Conservation (phyloP, 2,113 vertebrate genomes). For the Amblyopsis rosae region DNA sequence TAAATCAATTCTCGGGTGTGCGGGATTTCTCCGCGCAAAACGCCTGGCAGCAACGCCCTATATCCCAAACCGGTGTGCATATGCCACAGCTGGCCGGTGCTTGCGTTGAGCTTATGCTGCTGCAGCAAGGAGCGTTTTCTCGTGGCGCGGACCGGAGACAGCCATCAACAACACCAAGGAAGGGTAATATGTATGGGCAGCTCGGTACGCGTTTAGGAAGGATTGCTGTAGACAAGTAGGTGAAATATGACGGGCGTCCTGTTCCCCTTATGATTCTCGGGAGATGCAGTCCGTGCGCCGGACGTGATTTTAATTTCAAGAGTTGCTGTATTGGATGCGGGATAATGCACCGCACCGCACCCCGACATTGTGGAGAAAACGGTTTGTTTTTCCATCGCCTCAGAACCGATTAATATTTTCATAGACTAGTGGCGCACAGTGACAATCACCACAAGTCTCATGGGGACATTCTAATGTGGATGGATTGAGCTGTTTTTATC, state of each 20-base stretch:
- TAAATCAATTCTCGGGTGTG: conserved; percentile 2
- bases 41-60: conserved; percentile 73
- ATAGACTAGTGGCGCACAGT: conserved; percentile 51
- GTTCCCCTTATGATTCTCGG: conserved; percentile 45
- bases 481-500: conserved; percentile 42
- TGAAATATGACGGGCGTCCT: conserved; percentile 39
- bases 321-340: conserved; percentile 62
- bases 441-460: conserved; percentile 41
- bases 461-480: conserved; percentile 58
- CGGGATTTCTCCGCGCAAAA: conserved; percentile 24
- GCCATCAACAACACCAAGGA: conserved; percentile 5
- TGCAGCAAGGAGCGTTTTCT: conserved; percentile 34
- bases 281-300: conserved; percentile 61
- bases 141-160: conserved; percentile 9
- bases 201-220: conserved; percentile 22
- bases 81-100: conserved; percentile 56
- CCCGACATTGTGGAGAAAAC: conserved; percentile 54
- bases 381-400: conserved; percentile 34
- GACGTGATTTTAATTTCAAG: conserved; percentile 58
- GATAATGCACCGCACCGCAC: conserved; percentile 61
- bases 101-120: conserved; percentile 56
- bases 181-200: conserved; percentile 26
- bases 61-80: conserved; percentile 56
- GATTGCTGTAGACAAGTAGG: conserved; percentile 14
- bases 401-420: conserved; percentile 38